Evolutionary conservation across 2,888 invertebrate genomes (phyloP).

Genomic region (Dolomedes plantarius): DNA sequence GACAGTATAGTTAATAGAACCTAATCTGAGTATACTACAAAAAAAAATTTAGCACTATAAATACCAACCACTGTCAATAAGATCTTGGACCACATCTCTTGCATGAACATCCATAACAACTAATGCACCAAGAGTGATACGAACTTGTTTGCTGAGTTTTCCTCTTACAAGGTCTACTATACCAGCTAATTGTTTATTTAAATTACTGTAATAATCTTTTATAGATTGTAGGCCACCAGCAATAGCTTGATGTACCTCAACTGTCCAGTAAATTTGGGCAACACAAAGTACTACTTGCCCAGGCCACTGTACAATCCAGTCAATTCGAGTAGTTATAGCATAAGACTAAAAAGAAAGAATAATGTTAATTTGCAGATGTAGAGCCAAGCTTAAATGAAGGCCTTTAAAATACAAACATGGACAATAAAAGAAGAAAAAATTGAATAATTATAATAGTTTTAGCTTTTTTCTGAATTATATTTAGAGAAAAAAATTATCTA

Average conservation of each 20-base stretch:
- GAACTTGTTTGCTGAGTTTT: conserved; percentile 88
- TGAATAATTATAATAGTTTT: no score
- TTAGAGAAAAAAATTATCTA: no score
- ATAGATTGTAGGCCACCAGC: conserved; percentile 81
- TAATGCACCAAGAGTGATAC: conserved; percentile 91
- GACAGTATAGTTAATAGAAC: no score
- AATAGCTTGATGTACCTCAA: conserved; percentile 85
- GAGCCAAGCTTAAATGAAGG: no score
- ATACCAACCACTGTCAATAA: conserved; percentile 80
- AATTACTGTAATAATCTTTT: conserved; percentile 80
- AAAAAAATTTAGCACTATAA: not conserved
- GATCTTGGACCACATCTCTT: conserved; percentile 86
- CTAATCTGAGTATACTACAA: no score
- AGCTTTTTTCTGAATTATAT: no score
- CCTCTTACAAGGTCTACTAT: conserved; percentile 88
- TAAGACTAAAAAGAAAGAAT: conserved; percentile 40
- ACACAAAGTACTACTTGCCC: conserved; percentile 90
- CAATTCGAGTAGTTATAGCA: conserved; percentile 34
- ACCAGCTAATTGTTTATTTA: conserved; percentile 82
- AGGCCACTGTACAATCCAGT: conserved; percentile 94
- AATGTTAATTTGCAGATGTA: no score
- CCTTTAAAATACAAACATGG: no score
- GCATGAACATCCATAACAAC: conserved; percentile 96
- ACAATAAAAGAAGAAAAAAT: not conserved
- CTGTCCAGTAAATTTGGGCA: conserved; percentile 89